phyloP scores from a whole-genome alignment of 2,888 invertebrate genomes.

The Psylliodes chrysocephalus region DNA sequence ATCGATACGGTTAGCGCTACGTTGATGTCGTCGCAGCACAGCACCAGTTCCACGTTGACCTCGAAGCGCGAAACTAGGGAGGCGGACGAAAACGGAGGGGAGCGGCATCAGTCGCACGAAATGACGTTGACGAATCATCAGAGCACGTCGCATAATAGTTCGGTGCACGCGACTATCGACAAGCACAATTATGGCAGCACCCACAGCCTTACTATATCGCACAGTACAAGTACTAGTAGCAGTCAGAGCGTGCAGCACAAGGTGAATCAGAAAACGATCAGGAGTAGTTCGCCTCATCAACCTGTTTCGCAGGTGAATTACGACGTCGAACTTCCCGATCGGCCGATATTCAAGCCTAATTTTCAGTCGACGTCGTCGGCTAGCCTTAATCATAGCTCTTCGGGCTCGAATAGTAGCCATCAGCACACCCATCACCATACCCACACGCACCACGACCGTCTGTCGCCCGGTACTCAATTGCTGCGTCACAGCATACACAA shows the following conservation, averaged over 20 bases:
- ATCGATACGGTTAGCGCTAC: conserved; percentile 73
- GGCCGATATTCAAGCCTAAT: too few relatives aligned
- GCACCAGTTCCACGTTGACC: conserved; percentile 77
- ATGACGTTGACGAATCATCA: conserved; percentile 75
- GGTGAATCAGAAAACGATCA: conserved; percentile 62
- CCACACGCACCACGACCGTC: conserved; percentile 72
- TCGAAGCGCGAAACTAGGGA: conserved; percentile 71
- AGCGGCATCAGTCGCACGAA: conserved; percentile 73
- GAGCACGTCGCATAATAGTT: conserved; percentile 72
- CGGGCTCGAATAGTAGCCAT: conserved; percentile 56
- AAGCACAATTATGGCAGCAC: conserved; percentile 69
- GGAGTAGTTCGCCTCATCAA: conserved; percentile 60
- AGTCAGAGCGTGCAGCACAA: conserved; percentile 71
- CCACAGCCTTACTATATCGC: conserved; percentile 72
- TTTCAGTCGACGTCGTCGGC: conserved; percentile 56
- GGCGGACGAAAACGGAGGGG: conserved; percentile 61
- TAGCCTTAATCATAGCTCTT: conserved; percentile 67
- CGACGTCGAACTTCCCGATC: too few relatives aligned
- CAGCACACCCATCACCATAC: conserved; percentile 77
- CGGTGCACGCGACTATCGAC: conserved; percentile 73
- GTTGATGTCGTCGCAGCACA: conserved; percentile 75
- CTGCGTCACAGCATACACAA: conserved; percentile 65
- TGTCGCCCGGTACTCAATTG: conserved; percentile 66
- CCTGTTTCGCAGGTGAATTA: conserved; percentile 48
- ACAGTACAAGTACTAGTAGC: conserved; percentile 74